Evolutionary conservation across 1,140 invertebrate genomes (phyloP).

Genomic region (Diachasma alloeum): DNA sequence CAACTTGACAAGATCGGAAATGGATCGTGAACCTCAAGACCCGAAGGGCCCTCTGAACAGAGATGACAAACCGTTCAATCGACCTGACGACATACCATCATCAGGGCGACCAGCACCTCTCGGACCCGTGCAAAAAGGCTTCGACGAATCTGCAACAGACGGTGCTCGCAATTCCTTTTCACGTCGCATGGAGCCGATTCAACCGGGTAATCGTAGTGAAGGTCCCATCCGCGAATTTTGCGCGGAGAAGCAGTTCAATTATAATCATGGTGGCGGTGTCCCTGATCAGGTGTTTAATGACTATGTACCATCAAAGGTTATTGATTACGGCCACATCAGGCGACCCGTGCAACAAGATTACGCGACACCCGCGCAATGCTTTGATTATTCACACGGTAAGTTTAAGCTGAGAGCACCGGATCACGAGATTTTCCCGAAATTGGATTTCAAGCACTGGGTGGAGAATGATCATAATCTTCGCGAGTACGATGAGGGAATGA

Average conservation of each 20-base stretch:
- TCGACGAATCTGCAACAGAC: constrained; percentile 18
- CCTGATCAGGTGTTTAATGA: constrained; percentile 43
- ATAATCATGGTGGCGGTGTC: constrained; percentile 54
- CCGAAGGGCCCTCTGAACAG: neutral
- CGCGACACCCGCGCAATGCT: constrained; percentile 47
- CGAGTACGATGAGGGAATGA: constrained; percentile 49
- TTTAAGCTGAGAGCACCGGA: constrained; percentile 52
- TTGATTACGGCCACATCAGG: constrained; percentile 75
- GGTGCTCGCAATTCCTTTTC: neutral
- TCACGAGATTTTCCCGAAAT: constrained; percentile 39
- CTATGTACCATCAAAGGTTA: constrained; percentile 66
- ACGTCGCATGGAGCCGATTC: constrained; percentile 10
- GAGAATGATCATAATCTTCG: constrained; percentile 58
- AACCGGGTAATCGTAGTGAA: neutral
- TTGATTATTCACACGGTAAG: constrained; percentile 58
- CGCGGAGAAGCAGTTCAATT: constrained; percentile 59
- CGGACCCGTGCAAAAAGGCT: constrained; percentile 11
- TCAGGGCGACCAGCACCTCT: neutral
- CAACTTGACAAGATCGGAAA: neutral
- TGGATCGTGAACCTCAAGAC: neutral
- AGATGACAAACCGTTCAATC: neutral
- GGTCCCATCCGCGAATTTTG: constrained; percentile 47
- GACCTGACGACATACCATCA: neutral
- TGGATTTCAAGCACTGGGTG: constrained; percentile 58
- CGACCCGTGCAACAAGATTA: constrained; percentile 39